Conservation (phyloP, 2,797 vertebrate genomes). For the Phataginus tetradactyla region DNA sequence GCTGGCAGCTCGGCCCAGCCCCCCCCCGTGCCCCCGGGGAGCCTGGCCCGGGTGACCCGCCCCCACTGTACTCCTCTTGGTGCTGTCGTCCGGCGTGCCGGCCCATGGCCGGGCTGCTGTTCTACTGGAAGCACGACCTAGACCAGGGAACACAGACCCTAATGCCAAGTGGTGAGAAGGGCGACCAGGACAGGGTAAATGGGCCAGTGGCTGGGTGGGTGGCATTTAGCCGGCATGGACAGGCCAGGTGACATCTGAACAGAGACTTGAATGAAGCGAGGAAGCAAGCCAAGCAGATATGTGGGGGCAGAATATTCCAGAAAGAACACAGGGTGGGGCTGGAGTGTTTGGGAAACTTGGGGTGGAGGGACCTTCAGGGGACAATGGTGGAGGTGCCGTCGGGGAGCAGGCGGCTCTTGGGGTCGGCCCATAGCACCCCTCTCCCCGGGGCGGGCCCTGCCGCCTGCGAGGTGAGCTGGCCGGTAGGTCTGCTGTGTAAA, state of each 20-base stretch:
- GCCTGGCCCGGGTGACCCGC: neutral
- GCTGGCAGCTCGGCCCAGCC: neutral
- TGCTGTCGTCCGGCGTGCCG: neutral
- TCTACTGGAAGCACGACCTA: neutral
- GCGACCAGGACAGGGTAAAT: rapidly evolving
- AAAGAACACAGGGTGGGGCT: neutral
- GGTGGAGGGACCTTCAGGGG: neutral
- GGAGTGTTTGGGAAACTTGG: rapidly evolving
- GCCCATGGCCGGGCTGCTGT: rapidly evolving
- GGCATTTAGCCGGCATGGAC: neutral
- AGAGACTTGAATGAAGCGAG: neutral
- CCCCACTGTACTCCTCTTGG: neutral
- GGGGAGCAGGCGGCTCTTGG: neutral
- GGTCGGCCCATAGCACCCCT: rapidly evolving
- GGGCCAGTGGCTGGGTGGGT: neutral
- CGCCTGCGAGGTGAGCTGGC: rapidly evolving
- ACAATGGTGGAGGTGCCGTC: rapidly evolving
- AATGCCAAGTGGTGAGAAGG: rapidly evolving
- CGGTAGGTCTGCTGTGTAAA: constrained; percentile 67
- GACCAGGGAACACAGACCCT: neutral
- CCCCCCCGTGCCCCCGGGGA: neutral
- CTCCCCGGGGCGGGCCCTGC: neutral
- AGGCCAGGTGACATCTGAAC: neutral
- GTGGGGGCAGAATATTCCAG: neutral
- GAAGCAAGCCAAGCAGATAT: neutral